Conservation (phyloP, 2,888 invertebrate genomes). For the Mactromeris polynyma region DNA sequence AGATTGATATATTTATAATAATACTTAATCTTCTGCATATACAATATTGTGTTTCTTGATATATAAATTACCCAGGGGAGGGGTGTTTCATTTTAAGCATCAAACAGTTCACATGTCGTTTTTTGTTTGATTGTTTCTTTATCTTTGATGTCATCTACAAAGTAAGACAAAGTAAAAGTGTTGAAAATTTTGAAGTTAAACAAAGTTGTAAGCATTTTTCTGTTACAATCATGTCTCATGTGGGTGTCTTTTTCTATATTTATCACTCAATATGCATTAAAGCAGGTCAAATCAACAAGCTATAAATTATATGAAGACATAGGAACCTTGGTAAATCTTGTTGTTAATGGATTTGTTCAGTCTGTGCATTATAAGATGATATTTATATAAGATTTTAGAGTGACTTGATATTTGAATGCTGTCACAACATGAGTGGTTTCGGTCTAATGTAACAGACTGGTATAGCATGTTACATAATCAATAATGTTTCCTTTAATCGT, state of each 20-base stretch:
- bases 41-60: neutral
- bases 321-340: neutral
- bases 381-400: neutral
- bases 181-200: neutral
- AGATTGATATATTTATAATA: neutral
- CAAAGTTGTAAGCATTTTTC: neutral
- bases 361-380: neutral
- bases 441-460: neutral
- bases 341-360: neutral
- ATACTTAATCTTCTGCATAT: neutral
- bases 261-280: too few relatives aligned
- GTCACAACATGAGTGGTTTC: neutral
- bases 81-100: neutral
- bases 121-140: neutral
- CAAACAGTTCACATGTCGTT: neutral
- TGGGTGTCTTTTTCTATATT: neutral
- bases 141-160: neutral
- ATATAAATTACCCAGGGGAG: neutral
- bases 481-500: constrained; percentile 43
- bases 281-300: neutral
- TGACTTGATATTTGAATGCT: neutral
- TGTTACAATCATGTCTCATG: neutral
- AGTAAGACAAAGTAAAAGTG: neutral
- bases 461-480: constrained; percentile 61
- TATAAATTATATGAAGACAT: neutral